Conservation (phyloP, 2,888 invertebrate species). For the Strigamia transsilvanica region DNA sequence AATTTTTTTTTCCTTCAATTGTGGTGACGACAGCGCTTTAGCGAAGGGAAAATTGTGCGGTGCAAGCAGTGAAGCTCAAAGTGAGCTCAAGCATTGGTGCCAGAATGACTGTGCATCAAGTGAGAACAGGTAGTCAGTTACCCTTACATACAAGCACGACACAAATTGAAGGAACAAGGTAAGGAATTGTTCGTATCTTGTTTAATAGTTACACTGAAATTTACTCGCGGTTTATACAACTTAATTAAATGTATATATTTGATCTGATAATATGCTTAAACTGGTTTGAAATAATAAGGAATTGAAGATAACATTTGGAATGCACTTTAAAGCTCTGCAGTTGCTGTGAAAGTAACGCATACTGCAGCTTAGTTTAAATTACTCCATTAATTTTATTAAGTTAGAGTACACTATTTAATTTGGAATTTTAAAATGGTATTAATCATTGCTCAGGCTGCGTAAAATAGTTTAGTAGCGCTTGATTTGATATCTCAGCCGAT, state of each 20-base stretch:
- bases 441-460: conserved; percentile 4
- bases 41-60: conserved; percentile 45
- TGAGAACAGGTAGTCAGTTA: conserved; percentile 45
- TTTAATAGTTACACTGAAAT: not conserved
- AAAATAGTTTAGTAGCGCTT: not conserved
- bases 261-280: no score
- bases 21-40: conserved; percentile 48
- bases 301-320: no score
- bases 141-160: conserved; percentile 29
- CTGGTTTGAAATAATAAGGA: no score
- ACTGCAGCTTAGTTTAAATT: no score
- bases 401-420: not conserved
- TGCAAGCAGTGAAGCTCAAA: conserved; percentile 46
- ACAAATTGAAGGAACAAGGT: conserved; percentile 26
- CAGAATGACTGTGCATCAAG: conserved; percentile 48
- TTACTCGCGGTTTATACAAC: not conserved
- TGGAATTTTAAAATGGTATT: not conserved
- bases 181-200: not conserved
- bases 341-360: no score
- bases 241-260: no score
- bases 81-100: conserved; percentile 32
- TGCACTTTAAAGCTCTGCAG: no score
- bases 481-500: conserved; percentile 33
- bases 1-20: conserved; percentile 33
- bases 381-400: no score